These are phyloP conservation scores for Lithophane semibrunnea DNA, from an alignment of 2,888 invertebrate species.

Conservation along the genomic window DNA sequence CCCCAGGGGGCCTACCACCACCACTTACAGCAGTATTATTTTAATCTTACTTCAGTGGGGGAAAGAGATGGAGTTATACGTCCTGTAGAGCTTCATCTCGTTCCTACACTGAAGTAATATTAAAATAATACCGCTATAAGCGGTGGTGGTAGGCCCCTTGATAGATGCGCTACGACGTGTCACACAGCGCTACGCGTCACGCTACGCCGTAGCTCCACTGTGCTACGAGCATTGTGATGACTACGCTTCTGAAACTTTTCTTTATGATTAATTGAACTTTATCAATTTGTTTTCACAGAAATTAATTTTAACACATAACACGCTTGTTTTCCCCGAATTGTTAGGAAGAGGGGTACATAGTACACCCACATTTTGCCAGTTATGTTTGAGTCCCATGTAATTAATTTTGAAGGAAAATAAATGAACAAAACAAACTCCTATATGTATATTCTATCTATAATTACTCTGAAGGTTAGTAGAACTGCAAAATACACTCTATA, in stretches of 20 bases:
- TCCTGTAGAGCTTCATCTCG: too few species aligned
- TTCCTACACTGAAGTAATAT: too few species aligned
- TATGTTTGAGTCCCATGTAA: neutral
- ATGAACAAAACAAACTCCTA: neutral
- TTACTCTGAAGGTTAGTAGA: neutral
- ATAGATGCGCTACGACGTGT: neutral
- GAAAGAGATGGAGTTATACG: too few species aligned
- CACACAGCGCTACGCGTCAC: constrained; percentile 13
- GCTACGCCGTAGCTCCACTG: constrained; percentile 48
- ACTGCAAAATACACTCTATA: neutral
- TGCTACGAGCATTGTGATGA: constrained; percentile 23
- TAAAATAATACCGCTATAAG: too few species aligned
- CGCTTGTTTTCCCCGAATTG: neutral
- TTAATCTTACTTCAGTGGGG: too few species aligned
- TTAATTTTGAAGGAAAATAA: constrained; percentile 5
- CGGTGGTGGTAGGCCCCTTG: neutral
- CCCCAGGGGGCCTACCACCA: too few species aligned
- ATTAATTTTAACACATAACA: neutral
- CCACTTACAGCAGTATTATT: too few species aligned
- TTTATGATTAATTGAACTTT: neutral
- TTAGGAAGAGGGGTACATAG: neutral
- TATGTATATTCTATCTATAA: neutral
- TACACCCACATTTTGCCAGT: neutral
- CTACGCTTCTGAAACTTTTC: neutral
- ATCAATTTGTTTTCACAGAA: neutral